Base-by-base conservation (phyloP, 1,140 invertebrate species). In the Proctacanthus coquilletti region DNA sequence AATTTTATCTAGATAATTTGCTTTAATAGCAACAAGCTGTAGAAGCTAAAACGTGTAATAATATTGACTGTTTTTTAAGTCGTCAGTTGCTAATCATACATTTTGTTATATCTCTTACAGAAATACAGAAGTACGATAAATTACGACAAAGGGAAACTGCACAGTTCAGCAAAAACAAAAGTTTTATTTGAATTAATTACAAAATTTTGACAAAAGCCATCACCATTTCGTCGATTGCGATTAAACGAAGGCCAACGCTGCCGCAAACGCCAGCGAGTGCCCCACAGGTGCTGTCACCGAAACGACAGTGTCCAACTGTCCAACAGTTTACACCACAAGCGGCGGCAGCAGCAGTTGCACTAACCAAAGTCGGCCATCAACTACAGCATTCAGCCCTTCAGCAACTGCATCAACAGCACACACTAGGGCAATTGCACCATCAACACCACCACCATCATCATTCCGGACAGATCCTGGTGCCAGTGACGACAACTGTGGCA, bases 141-240 rank as follows among this genome's bases (percentile, higher is more conserved):
- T n/a, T n/a, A n/a, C n/a, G n/a, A n/a, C n/a, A n/a, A n/a, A n/a
- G n/a, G n/a, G n/a, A n/a, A n/a, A n/a, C n/a, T n/a, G n/a, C n/a
- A n/a, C n/a, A n/a, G n/a, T n/a, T n/a, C n/a, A n/a, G n/a, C n/a
- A n/a, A n/a, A n/a, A n/a, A n/a, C n/a, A n/a, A n/a, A n/a, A n/a
- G n/a, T n/a, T n/a, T n/a, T n/a, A n/a, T n/a, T n/a, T n/a, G n/a
- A n/a, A n/a, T n/a, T n/a, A n/a, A n/a, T n/a, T n/a, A 44, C 45
- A 49, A 41, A 44, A 54, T 55, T 51, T 57, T 49, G 38, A 52
- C 53, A 60, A 60, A 56, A 60, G 51, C 56, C 52, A 59, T 60
- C 57, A 60, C 57, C 57, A 60, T 60, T 60, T 60, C 57, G 57
- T 60, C 57, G 52, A 58, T 60, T 53, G 57, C 57, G 56, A 60